phyloP scores from a whole-genome alignment of 2,888 invertebrate species.

The Drosophila crucigera region DNA sequence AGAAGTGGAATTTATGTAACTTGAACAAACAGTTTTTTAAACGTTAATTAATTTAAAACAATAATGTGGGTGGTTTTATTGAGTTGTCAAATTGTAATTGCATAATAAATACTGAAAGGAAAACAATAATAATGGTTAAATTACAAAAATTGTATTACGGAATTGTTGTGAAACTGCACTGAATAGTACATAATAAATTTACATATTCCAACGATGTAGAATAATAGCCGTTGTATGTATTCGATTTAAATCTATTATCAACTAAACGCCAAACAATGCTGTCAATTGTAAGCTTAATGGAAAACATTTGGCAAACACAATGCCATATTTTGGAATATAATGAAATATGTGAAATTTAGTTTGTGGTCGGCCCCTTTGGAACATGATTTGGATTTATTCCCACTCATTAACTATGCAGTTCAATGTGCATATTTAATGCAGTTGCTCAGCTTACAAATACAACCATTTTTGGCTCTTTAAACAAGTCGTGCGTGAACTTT shows the following conservation, averaged over 20 bases:
- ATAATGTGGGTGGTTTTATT: background rate
- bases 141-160: background rate
- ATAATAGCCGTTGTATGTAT: slow-evolving; percentile 1
- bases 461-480: slow-evolving; percentile 61
- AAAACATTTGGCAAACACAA: background rate
- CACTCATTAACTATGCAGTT: slow-evolving; percentile 48
- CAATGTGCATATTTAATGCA: slow-evolving; percentile 45
- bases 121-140: slow-evolving; percentile 1
- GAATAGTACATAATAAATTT: slow-evolving; percentile 7
- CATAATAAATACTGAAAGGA: slow-evolving; percentile 15
- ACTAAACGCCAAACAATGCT: slow-evolving; percentile 14
- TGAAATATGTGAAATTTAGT: slow-evolving; percentile 23
- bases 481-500: slow-evolving; percentile 65
- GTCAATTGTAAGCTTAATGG: slow-evolving; percentile 20
- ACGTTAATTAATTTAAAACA: slow-evolving; percentile 33
- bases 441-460: slow-evolving; percentile 51
- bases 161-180: background rate
- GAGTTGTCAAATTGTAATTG: slow-evolving; percentile 24
- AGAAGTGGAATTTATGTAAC: background rate
- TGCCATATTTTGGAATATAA: slow-evolving; percentile 3
- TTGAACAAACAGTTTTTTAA: slow-evolving; percentile 1
- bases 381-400: slow-evolving; percentile 2
- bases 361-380: background rate
- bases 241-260: slow-evolving; percentile 7
- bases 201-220: background rate